phyloP scores from a whole-genome alignment of 2,888 invertebrate species.

The Coenonympha glycerion region DNA sequence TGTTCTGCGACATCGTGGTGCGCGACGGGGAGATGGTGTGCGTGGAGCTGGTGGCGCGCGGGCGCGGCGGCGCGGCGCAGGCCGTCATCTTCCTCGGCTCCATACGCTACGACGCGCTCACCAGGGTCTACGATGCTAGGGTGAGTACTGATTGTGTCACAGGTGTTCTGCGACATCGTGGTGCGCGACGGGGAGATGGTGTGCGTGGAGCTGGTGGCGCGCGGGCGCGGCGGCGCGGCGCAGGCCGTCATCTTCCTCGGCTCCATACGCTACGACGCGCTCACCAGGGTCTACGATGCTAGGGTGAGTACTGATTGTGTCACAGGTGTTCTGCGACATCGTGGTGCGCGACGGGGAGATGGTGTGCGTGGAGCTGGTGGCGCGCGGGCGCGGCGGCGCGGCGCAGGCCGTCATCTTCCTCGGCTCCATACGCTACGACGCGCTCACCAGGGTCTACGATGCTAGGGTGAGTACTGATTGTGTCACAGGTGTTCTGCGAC shows the following conservation, averaged over 20 bases:
- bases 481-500: constrained; percentile 88
- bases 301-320: too few relatives aligned
- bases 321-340: constrained; percentile 93
- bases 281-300: too few relatives aligned
- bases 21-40: constrained; percentile 99
- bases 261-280: too few relatives aligned
- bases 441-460: too few relatives aligned
- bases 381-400: constrained; percentile 88
- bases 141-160: too few relatives aligned
- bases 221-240: constrained; percentile 88
- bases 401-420: constrained; percentile 91
- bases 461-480: too few relatives aligned
- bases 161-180: constrained; percentile 95
- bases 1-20: constrained; percentile 97
- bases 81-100: constrained; percentile 93
- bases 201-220: constrained; percentile 97
- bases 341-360: constrained; percentile 98
- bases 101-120: too few relatives aligned
- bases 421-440: too few relatives aligned
- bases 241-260: constrained; percentile 90
- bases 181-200: constrained; percentile 99
- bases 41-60: constrained; percentile 96
- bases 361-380: constrained; percentile 98
- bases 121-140: too few relatives aligned
- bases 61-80: constrained; percentile 85